phyloP scores from a whole-genome alignment of 30 jellyfish, hydroid and myxozoan genomes.

The Euphysa ruthae region DNA sequence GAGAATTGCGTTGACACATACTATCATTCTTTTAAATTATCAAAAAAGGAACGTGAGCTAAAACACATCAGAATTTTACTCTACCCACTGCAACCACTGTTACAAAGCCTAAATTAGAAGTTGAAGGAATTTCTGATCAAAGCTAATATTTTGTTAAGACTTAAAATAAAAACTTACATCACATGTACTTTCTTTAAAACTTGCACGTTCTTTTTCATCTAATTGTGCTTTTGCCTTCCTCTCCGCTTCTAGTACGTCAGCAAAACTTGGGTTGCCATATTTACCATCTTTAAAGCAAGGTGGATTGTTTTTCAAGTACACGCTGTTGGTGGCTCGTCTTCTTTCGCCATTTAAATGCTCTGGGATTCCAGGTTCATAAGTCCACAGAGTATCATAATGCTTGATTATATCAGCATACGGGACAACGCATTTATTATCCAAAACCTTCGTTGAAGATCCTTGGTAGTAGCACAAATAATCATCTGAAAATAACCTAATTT shows the following conservation, averaged over 20 bases:
- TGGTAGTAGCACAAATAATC: constrained; percentile 23
- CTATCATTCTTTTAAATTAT: too few species aligned
- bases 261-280: constrained; percentile 29
- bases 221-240: constrained; percentile 27
- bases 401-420: constrained; percentile 18
- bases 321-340: constrained; percentile 1
- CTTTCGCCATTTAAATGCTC: not conserved
- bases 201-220: too few species aligned
- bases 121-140: too few species aligned
- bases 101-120: too few species aligned
- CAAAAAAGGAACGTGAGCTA: too few species aligned
- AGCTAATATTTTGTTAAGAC: too few species aligned
- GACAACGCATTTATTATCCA: constrained; percentile 1
- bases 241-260: constrained; percentile 13
- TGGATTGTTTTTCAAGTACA: not conserved
- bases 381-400: constrained; percentile 1
- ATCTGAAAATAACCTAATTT: not conserved
- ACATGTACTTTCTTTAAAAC: too few species aligned
- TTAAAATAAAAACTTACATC: too few species aligned
- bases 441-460: not conserved
- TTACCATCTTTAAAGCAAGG: not conserved
- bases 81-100: too few species aligned
- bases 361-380: not conserved
- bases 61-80: too few species aligned
- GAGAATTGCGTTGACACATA: too few species aligned